phyloP scores from a whole-genome alignment of 2,797 vertebrate species.

The Ptychobarbus kaznakovi region DNA sequence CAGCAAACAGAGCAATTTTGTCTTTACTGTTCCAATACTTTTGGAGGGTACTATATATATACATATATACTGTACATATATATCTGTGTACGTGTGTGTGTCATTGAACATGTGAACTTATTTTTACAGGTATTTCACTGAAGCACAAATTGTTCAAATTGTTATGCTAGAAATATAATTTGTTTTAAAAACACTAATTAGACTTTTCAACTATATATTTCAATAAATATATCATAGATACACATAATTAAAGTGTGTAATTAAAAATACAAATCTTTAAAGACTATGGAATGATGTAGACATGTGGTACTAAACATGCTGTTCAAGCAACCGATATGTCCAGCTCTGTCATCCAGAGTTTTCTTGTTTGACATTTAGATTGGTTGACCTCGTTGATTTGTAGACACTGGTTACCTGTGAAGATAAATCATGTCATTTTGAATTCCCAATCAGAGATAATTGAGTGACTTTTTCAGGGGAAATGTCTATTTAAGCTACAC shows the following conservation, averaged over 20 bases:
- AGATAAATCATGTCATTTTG: conserved; percentile 14
- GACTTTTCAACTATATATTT: background rate
- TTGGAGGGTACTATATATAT: no score
- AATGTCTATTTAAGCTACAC: background rate
- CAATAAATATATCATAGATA: background rate
- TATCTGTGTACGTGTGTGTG: no score
- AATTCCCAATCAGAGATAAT: conserved; percentile 13
- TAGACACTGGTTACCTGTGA: background rate
- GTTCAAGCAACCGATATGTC: background rate
- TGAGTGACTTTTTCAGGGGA: background rate
- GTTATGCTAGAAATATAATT: background rate
- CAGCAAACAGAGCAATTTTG: no score
- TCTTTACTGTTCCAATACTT: no score
- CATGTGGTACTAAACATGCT: background rate
- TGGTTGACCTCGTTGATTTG: background rate
- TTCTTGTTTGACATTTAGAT: background rate
- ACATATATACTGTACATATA: no score
- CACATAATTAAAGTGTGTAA: background rate
- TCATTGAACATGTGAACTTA: background rate
- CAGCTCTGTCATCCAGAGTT: background rate
- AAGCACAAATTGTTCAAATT: background rate
- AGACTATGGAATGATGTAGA: background rate
- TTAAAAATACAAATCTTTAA: background rate
- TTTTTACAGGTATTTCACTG: background rate
- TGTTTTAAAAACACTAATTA: background rate